phyloP scores from a whole-genome alignment of 2,113 vertebrate genomes.

The Burhinus oedicnemus region DNA sequence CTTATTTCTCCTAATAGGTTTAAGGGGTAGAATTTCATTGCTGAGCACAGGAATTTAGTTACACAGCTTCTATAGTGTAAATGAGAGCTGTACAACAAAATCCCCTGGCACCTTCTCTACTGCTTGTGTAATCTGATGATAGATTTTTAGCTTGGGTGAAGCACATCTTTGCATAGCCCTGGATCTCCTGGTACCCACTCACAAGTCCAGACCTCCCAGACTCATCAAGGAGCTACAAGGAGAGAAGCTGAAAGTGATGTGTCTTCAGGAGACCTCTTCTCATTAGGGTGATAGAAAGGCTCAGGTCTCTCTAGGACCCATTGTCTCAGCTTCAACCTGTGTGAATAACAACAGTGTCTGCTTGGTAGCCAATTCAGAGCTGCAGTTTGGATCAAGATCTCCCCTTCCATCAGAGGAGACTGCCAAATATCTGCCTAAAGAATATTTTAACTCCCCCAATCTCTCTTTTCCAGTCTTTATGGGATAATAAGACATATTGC shows the following conservation, averaged over 20 bases:
- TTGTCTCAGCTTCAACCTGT: neutral
- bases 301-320: neutral
- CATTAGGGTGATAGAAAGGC: neutral
- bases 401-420: neutral
- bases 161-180: neutral
- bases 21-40: neutral
- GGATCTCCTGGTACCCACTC: neutral
- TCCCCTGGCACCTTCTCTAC: rapidly evolving
- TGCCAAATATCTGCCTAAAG: neutral
- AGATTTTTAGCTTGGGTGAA: neutral
- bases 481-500: neutral
- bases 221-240: neutral
- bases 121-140: neutral
- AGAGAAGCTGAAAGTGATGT: rapidly evolving
- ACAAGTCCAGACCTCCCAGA: neutral
- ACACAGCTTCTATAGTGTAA: neutral
- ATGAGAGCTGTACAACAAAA: neutral
- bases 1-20: neutral
- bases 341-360: rapidly evolving
- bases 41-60: neutral
- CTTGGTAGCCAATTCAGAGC: neutral
- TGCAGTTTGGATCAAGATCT: neutral
- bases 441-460: neutral
- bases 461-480: neutral
- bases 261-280: neutral